phyloP scores from a whole-genome alignment of 2,113 vertebrate species.

The Ascaphus truei region DNA sequence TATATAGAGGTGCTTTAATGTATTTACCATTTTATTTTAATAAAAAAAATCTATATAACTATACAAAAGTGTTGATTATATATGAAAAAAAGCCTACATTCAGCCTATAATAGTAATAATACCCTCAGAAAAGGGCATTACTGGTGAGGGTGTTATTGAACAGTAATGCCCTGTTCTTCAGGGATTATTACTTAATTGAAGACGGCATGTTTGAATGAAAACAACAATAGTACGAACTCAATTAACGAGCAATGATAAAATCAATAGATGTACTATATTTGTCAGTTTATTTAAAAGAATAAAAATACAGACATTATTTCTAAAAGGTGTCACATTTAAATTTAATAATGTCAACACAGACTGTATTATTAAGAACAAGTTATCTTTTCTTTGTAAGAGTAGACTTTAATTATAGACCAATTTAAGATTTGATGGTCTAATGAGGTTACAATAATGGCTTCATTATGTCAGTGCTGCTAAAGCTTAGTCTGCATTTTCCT shows the following conservation, averaged over 20 bases:
- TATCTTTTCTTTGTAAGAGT: conserved; percentile 33
- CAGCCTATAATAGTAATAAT: too few relatives aligned
- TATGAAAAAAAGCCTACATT: too few relatives aligned
- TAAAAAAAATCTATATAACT: too few relatives aligned
- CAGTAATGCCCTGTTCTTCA: too few relatives aligned
- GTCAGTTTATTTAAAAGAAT: conserved; percentile 9
- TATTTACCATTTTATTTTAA: too few relatives aligned
- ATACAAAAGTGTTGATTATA: too few relatives aligned
- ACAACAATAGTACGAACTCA: conserved; percentile 36
- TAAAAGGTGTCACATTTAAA: conserved; percentile 24
- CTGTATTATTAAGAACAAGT: conserved; percentile 34
- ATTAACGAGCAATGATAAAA: conserved; percentile 47
- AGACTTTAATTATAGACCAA: conserved; percentile 19
- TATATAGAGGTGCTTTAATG: too few relatives aligned
- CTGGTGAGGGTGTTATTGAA: too few relatives aligned
- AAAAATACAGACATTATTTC: conserved; percentile 26
- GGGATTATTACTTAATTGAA: too few relatives aligned
- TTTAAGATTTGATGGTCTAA: conserved; percentile 33
- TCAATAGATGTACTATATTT: conserved; percentile 31
- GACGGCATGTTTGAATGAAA: conserved; percentile 18
- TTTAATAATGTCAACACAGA: conserved; percentile 23
- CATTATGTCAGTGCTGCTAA: conserved; percentile 1
- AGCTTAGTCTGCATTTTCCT: conserved; percentile 17
- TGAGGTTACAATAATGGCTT: conserved; percentile 12
- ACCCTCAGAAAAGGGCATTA: too few relatives aligned